A percentile compares a stretch with the other conserved stretches of the same genome.
Conservation (phyloP, 2,113 vertebrate species). For the Panthera uncia region DNA sequence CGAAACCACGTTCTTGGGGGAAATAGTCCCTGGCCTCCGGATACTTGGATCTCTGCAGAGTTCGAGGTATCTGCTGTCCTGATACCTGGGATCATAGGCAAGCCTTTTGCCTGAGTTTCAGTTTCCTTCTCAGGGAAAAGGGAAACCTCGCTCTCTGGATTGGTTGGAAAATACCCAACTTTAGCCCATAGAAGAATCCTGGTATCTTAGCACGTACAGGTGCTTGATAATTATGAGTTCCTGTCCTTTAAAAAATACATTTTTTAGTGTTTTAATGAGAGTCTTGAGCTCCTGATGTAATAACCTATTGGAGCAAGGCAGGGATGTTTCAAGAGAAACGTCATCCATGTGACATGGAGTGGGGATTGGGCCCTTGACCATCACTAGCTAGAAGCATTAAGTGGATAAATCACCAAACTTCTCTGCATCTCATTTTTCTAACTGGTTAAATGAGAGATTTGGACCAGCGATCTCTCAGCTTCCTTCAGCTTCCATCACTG, state of each 20-base stretch:
- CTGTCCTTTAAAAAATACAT: neutral
- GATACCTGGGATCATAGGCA: neutral
- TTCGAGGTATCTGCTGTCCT: neutral
- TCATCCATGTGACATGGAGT: neutral
- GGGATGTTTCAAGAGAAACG: neutral
- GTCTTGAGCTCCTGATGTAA: neutral
- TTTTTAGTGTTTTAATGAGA: neutral
- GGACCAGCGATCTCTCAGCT: neutral
- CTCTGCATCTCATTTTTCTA: neutral
- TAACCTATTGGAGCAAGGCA: neutral
- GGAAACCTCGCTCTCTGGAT: neutral
- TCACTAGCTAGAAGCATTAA: neutral
- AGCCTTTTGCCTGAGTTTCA: neutral
- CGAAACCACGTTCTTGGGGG: neutral
- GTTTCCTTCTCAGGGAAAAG: neutral
- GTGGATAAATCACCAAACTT: neutral
- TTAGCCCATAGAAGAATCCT: neutral
- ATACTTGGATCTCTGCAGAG: neutral
- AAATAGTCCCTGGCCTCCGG: neutral
- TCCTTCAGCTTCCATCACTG: neutral
- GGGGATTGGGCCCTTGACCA: too few relatives aligned
- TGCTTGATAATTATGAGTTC: neutral
- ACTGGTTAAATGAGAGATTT: neutral
- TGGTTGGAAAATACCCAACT: neutral
- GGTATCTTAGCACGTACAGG: neutral